These are phyloP conservation scores for Gymnogyps californianus DNA, from an alignment of 2,113 vertebrate species.

Conservation along the genomic window DNA sequence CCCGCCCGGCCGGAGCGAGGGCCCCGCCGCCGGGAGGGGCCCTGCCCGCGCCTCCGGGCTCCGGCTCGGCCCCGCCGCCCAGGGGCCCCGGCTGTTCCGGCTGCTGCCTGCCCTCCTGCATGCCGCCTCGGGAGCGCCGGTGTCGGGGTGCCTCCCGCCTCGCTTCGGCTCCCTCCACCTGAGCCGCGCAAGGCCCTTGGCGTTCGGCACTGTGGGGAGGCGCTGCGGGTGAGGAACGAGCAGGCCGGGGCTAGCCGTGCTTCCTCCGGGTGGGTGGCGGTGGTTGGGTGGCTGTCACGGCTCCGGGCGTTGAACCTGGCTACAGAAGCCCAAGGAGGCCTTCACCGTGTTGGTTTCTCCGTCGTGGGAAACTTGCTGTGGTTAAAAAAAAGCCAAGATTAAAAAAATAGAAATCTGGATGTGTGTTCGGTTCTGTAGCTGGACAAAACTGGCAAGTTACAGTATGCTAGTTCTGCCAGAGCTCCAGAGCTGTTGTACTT, in stretches of 20 bases:
- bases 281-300: background rate
- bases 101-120: background rate
- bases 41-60: no score
- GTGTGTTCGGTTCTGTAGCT: rapidly evolving
- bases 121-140: background rate
- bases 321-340: rapidly evolving
- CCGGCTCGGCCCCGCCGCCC: background rate
- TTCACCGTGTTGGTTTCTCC: background rate
- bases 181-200: background rate
- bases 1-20: no score
- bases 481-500: background rate
- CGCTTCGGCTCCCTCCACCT: no score
- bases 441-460: background rate
- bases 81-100: background rate
- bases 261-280: background rate
- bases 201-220: no score
- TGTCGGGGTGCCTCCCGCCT: background rate
- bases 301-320: background rate
- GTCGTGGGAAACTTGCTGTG: rapidly evolving
- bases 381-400: no score
- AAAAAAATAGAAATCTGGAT: rapidly evolving
- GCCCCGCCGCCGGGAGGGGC: no score
- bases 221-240: background rate
- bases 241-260: background rate
- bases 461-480: rapidly evolving